A percentile compares a stretch with the other conserved stretches of the same genome.
These are phyloP conservation scores for Equus quagga DNA, from an alignment of 2,113 vertebrate genomes.

Conservation along the genomic window DNA sequence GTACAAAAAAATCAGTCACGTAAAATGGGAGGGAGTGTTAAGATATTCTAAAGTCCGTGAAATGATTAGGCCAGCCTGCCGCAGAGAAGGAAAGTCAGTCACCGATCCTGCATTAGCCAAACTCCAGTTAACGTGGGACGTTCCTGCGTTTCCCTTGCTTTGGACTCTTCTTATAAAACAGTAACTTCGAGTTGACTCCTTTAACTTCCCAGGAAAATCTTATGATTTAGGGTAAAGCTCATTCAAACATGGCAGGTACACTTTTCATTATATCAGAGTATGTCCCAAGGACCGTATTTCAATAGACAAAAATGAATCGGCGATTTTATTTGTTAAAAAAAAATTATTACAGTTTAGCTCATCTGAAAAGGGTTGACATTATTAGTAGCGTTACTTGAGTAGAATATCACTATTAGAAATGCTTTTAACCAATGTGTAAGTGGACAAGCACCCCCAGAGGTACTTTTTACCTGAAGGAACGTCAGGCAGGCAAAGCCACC, in stretches of 20 bases:
- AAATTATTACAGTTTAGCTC: not conserved
- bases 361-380: slow-evolving; percentile 22
- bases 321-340: not conserved
- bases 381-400: slow-evolving; percentile 26
- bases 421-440: slow-evolving; percentile 64
- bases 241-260: not conserved
- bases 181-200: not conserved
- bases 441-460: slow-evolving; percentile 46
- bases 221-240: not conserved
- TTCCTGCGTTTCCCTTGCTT: not conserved
- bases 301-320: not conserved
- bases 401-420: slow-evolving; percentile 58
- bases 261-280: not conserved
- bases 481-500: not conserved
- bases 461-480: slow-evolving; percentile 64
- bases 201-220: not conserved
- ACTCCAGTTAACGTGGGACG: not conserved
- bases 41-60: slow-evolving; percentile 8
- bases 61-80: not conserved
- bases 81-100: not conserved
- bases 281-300: not conserved
- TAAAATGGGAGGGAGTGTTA: not conserved
- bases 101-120: not conserved
- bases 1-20: not conserved
- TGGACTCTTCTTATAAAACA: not conserved